Evolutionary conservation across 2,888 invertebrate species (phyloP).

Genomic region (Cynaeus angustus): DNA sequence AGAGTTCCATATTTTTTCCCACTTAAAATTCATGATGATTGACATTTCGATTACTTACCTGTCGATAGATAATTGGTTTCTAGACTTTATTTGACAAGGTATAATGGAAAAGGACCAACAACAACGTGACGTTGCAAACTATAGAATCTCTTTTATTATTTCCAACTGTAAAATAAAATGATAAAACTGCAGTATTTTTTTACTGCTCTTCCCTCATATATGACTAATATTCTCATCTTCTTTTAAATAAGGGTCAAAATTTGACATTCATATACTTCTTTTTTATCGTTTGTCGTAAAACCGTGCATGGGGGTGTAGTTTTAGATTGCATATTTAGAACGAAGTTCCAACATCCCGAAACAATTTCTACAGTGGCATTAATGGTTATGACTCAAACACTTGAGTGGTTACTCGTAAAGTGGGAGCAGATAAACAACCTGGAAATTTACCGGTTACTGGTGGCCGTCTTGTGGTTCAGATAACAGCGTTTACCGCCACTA

Average conservation of each 20-base stretch:
- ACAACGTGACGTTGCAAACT: slow-evolving; percentile 30
- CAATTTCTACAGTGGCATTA: slow-evolving; percentile 52
- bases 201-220: slow-evolving; percentile 4
- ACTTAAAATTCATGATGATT: slow-evolving; percentile 40
- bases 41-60: slow-evolving; percentile 49
- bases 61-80: slow-evolving; percentile 50
- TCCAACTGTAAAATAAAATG: background rate
- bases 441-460: slow-evolving; percentile 52
- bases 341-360: slow-evolving; percentile 42
- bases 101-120: slow-evolving; percentile 38
- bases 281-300: slow-evolving; percentile 16
- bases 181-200: slow-evolving; percentile 9
- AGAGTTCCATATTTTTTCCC: slow-evolving; percentile 20
- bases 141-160: slow-evolving; percentile 6
- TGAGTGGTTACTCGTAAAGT: slow-evolving; percentile 51
- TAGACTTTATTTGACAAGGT: slow-evolving; percentile 52
- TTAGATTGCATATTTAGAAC: slow-evolving; percentile 28
- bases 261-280: slow-evolving; percentile 26
- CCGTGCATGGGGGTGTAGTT: slow-evolving; percentile 3
- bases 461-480: slow-evolving; percentile 48
- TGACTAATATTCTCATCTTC: slow-evolving; percentile 19
- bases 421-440: slow-evolving; percentile 52
- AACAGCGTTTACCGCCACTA: slow-evolving; percentile 41
- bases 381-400: slow-evolving; percentile 46
- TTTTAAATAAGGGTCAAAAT: slow-evolving; percentile 29